phyloP scores from a whole-genome alignment of 2,888 invertebrate genomes.

The Teinopalpus imperialis region DNA sequence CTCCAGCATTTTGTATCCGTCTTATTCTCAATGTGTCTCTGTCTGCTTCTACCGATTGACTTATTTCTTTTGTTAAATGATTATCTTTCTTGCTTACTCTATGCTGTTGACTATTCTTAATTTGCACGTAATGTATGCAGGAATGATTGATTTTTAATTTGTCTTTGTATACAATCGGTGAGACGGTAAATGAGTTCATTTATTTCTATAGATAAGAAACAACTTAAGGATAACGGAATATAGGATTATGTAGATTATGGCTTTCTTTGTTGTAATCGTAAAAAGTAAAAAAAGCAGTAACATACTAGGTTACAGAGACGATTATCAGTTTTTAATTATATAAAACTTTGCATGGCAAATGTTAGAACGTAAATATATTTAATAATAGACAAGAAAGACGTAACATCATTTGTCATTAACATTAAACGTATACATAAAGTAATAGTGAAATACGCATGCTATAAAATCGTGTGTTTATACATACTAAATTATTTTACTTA shows the following conservation, averaged over 20 bases:
- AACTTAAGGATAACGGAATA: too few relatives aligned
- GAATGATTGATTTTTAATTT: background rate
- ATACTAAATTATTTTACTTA: slow-evolving; percentile 1
- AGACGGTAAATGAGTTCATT: background rate
- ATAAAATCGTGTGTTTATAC: slow-evolving; percentile 20
- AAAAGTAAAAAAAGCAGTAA: too few relatives aligned
- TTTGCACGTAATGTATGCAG: slow-evolving; percentile 5
- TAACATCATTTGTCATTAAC: too few relatives aligned
- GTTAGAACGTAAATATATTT: background rate
- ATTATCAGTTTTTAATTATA: background rate
- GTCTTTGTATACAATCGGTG: background rate
- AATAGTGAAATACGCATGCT: slow-evolving; percentile 13
- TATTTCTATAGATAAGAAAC: slow-evolving; percentile 2
- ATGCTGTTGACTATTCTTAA: background rate
- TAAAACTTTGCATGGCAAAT: slow-evolving; percentile 14
- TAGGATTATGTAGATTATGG: too few relatives aligned
- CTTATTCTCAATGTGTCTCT: background rate
- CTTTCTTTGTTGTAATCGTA: too few relatives aligned
- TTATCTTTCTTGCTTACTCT: background rate
- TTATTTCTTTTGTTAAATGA: background rate
- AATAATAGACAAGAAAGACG: too few relatives aligned
- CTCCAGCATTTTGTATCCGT: too few relatives aligned
- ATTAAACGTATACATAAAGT: too few relatives aligned
- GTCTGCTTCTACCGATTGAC: background rate
- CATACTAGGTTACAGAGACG: too few relatives aligned